phyloP scores from a whole-genome alignment of 23 tunicate genomes.

The Ascidia mentula region DNA sequence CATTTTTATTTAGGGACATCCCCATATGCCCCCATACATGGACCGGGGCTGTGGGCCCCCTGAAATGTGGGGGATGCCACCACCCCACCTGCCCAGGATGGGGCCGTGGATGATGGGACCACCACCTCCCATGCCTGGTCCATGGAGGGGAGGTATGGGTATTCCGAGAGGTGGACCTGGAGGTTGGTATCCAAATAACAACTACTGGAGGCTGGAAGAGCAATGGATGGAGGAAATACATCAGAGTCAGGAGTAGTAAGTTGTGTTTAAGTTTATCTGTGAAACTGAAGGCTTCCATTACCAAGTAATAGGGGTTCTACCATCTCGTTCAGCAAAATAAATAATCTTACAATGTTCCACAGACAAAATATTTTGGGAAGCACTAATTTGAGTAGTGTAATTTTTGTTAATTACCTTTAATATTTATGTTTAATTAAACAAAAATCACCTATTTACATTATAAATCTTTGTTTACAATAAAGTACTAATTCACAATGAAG shows the following conservation, averaged over 20 bases:
- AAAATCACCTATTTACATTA: no score
- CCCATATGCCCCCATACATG: slow-evolving; percentile 6
- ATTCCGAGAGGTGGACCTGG: slow-evolving; percentile 10
- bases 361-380: no score
- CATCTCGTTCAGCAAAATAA: no score
- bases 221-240: slow-evolving; percentile 74
- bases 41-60: slow-evolving; percentile 1
- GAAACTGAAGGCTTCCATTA: no score
- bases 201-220: slow-evolving; percentile 73
- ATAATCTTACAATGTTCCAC: no score
- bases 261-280: no score
- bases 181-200: slow-evolving; percentile 32
- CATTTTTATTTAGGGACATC: neutral
- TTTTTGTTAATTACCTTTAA: no score
- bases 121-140: slow-evolving; percentile 20
- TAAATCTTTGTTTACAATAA: no score
- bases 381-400: no score
- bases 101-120: slow-evolving; percentile 59
- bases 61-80: slow-evolving; percentile 56
- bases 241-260: slow-evolving; percentile 30
- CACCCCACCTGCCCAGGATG: slow-evolving; percentile 11
- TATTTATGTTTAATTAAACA: no score
- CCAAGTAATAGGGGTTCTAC: no score
- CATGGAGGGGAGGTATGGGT: slow-evolving; percentile 31
- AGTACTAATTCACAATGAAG: no score